Percentiles rank a stretch among this genome's conserved stretches.
Evolutionary conservation across 2,888 invertebrate genomes (phyloP).

Genomic region (Drosophila setosimentum): DNA sequence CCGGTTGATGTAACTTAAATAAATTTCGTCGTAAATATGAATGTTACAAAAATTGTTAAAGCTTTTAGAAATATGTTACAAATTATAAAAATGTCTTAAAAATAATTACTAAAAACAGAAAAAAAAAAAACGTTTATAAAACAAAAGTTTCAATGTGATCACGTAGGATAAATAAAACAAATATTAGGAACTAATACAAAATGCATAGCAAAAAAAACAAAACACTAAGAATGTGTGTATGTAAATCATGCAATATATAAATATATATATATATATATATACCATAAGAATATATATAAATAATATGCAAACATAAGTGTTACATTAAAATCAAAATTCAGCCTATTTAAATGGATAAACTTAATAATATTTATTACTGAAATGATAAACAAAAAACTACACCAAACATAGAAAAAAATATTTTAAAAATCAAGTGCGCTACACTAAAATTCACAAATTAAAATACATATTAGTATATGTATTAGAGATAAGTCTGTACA

Average conservation of each 20-base stretch:
- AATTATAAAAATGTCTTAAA: conserved; percentile 52
- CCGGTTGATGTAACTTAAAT: conserved; percentile 46
- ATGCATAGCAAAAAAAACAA: conserved; percentile 72
- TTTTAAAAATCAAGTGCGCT: conserved; percentile 22
- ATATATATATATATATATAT: conserved; percentile 4
- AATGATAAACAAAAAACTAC: conserved; percentile 1
- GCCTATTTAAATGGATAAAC: conserved; percentile 39
- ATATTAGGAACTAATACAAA: conserved; percentile 56
- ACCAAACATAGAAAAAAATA: conserved; percentile 8
- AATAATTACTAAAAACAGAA: conserved; percentile 45
- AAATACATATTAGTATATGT: background rate
- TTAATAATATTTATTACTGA: conserved; percentile 32
- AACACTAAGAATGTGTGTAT: conserved; percentile 25
- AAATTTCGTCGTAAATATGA: conserved; percentile 39
- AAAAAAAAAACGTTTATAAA: conserved; percentile 67
- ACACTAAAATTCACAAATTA: conserved; percentile 18
- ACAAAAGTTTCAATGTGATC: conserved; percentile 81
- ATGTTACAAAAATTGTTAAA: conserved; percentile 67
- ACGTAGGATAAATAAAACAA: conserved; percentile 69
- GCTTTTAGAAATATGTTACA: conserved; percentile 66
- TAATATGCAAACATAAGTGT: conserved; percentile 32
- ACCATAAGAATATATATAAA: conserved; percentile 2
- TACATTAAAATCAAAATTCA: conserved; percentile 47
- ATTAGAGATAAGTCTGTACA: conserved; percentile 13
- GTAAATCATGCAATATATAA: conserved; percentile 16